These are phyloP conservation scores for Armadillidium nasatum DNA, from an alignment of 1,140 invertebrate species.

Conservation along the genomic window DNA sequence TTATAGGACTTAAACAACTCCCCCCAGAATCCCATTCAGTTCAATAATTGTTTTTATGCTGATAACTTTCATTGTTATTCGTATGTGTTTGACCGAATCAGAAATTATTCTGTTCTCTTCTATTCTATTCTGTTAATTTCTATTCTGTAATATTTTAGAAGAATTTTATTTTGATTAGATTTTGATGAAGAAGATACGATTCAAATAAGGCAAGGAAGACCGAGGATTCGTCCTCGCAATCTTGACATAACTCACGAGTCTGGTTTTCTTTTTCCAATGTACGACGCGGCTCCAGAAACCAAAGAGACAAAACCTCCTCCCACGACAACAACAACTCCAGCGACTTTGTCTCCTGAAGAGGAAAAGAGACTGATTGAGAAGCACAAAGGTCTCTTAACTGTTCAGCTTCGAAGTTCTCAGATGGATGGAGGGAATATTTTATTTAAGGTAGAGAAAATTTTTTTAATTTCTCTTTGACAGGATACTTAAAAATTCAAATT, in stretches of 20 bases:
- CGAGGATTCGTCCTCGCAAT: slow-evolving; percentile 12
- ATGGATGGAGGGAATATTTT: slow-evolving; percentile 38
- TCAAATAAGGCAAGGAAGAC: slow-evolving; percentile 19
- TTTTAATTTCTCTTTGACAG: too few relatives aligned
- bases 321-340: neutral
- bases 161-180: neutral
- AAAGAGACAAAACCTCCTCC: neutral
- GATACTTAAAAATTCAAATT: too few relatives aligned
- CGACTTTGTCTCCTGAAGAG: neutral
- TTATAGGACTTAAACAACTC: too few relatives aligned
- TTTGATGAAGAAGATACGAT: slow-evolving; percentile 5
- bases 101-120: too few relatives aligned
- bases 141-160: neutral
- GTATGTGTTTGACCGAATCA: too few relatives aligned
- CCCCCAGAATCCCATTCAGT: too few relatives aligned
- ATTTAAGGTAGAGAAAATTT: slow-evolving; percentile 27
- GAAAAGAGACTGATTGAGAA: slow-evolving; percentile 28
- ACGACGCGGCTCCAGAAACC: neutral
- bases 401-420: slow-evolving; percentile 30
- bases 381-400: slow-evolving; percentile 34
- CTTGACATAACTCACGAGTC: neutral
- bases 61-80: too few relatives aligned
- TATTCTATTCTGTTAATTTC: neutral
- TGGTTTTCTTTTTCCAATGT: slow-evolving; percentile 16
- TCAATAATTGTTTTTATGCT: too few relatives aligned